Evolutionary conservation across 2,797 vertebrate genomes (phyloP), one percentile per base, ranked within the genome.

Genomic region (Petrocephalus schoutedeni): DNA sequence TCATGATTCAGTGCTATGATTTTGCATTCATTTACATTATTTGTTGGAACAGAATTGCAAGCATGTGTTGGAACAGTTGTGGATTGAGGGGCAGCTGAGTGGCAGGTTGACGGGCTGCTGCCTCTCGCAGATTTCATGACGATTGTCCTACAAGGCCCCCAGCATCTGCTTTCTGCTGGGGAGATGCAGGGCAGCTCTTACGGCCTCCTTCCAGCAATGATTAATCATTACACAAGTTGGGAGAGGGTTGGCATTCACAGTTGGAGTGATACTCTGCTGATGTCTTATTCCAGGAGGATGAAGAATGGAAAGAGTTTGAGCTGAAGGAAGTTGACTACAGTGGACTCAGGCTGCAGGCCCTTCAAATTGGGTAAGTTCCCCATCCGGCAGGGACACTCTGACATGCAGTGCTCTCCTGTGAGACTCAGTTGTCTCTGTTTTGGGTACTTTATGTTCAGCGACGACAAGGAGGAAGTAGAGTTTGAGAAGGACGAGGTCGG

Each of bases 271-370:
- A 19, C 16, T 49, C 74, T 49, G 19, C 41, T 49, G 16, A 77
- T 77, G 41, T 83, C 80, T 92, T 91, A 19, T 89, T 83, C 4
- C 51, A 99, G 98, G 97, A 98, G 90, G 98, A 99, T 89, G 98
- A 99, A 92, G 98, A 99, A 71, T 99, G 98, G 98, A 99, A 99
- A 91, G 98, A 99, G 89, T 99, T 99, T 95, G 98, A 99, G 92
- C 98, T 98, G 89, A 99, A 97, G 91, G 98, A 99, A 93, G 95
- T 99, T 91, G 98, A 99, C 92, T 99, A 99, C 94, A 98, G 95
- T 1, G 98, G 98, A 85, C 97, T 99, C 53, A 95, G 98, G 89
- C 96, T 99, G 88, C 98, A 99, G 54, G 98, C 98, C 82, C 93
- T 99, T 93, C 98, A 98, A 93, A 97, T 99, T 90, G 98, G 96